These are phyloP conservation scores for Rosalia funebris DNA, from an alignment of 2,888 invertebrate genomes.

Conservation along the genomic window DNA sequence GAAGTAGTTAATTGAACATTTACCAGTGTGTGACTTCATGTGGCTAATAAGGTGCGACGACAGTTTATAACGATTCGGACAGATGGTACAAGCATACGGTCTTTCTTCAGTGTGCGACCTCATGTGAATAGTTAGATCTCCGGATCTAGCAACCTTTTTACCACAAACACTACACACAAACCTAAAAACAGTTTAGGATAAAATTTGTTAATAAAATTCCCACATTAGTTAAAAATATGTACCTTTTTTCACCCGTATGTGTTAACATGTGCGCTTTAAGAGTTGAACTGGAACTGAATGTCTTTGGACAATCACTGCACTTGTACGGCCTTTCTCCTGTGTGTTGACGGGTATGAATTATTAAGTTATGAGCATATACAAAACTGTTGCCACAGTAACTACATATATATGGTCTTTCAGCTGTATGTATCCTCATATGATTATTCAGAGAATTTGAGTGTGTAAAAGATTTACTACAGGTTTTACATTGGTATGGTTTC, in stretches of 20 bases:
- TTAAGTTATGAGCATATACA: conserved; percentile 54
- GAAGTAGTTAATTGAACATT: too few species aligned
- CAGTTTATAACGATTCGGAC: conserved; percentile 55
- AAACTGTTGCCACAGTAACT: conserved; percentile 56
- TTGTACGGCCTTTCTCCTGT: conserved; percentile 56
- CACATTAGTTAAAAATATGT: not conserved
- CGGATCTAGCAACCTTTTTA: conserved; percentile 54
- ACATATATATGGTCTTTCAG: conserved; percentile 56
- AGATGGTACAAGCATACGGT: conserved; percentile 54
- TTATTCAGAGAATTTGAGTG: conserved; percentile 53
- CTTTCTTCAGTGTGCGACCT: conserved; percentile 55
- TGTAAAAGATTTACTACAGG: conserved; percentile 54
- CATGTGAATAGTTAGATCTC: conserved; percentile 56
- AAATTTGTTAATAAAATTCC: not conserved
- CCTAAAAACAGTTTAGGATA: conserved; percentile 36
- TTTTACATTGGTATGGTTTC: conserved; percentile 52
- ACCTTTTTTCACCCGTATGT: conserved; percentile 48
- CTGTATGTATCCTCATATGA: conserved; percentile 55
- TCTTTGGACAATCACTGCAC: conserved; percentile 50
- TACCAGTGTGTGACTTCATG: conserved; percentile 57
- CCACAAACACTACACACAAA: conserved; percentile 55
- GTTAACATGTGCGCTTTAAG: conserved; percentile 40
- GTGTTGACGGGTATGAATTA: conserved; percentile 54
- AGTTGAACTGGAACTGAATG: conserved; percentile 45
- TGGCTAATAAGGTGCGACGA: conserved; percentile 56